Evolutionary conservation across 2,113 vertebrate species (phyloP).

Genomic region (Cyanoderma ruficeps): DNA sequence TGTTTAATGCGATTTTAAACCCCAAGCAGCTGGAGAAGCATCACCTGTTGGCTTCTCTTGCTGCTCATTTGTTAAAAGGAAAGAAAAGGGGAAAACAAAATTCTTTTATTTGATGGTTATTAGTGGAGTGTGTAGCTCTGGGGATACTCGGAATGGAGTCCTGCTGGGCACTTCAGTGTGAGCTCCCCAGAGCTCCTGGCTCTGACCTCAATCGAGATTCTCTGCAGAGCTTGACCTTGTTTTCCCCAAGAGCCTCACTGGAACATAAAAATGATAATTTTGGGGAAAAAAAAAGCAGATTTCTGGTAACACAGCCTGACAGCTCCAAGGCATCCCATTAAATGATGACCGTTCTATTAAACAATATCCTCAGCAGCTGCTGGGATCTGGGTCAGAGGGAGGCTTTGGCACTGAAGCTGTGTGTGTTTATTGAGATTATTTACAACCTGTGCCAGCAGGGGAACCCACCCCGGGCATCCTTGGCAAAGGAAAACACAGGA

Average conservation of each 20-base stretch:
- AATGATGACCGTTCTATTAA: accelerated
- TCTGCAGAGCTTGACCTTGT: not conserved
- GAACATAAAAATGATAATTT: not conserved
- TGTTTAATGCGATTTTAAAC: not conserved
- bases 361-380: not conserved
- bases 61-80: not conserved
- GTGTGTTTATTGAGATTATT: not conserved
- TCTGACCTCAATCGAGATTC: not conserved
- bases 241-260: not conserved
- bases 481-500: not conserved
- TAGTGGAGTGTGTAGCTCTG: not conserved
- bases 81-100: not conserved
- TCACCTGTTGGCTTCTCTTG: not conserved
- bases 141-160: not conserved
- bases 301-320: not conserved
- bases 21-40: not conserved
- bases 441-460: not conserved
- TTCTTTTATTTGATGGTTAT: not conserved
- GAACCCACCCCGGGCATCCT: not conserved
- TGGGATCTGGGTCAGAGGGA: not conserved
- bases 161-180: not conserved
- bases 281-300: not conserved
- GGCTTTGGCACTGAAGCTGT: not conserved
- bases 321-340: not conserved
- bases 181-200: not conserved